Base-by-base conservation (phyloP, 2,888 invertebrate species). In the Phyllotreta striolata region DNA sequence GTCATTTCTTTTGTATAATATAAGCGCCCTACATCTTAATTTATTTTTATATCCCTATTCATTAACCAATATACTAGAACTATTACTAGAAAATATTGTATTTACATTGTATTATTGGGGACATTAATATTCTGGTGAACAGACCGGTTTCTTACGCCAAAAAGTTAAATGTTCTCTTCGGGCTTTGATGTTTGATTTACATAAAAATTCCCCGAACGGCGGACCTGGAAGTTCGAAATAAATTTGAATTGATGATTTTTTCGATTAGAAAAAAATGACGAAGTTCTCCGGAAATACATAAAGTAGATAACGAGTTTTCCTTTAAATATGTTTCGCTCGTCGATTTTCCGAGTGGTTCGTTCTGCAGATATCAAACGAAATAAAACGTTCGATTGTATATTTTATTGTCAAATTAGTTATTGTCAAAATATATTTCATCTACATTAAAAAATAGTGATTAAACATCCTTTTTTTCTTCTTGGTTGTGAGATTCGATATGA, bases 181-280 rank as follows among this genome's bases (percentile, higher is more conserved):
- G 14, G 54, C 61, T 65, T 65, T 57, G 62, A 65, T 65, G 58
- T 57, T 62, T 58, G 62, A 65, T 65, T 65, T 61, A 58, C 62
- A 65, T 65, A 65, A 62, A 62, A 60, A 62, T 60, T 60, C 60
- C 54, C 38, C 37, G 54, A 60, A 52, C 54, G 8, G 38, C 52
- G 6, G 34, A 34, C 12, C 35, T 6, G 37, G 10, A 52, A 52
- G 52, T 52, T 38, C 9, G 38, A 52, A 38, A 38, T 52, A 52
- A 38, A 52, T 52, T 52, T 52, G 38, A 52, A 52, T 38, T 38
- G 38, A 38, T 52, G 38, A 52, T 38, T 52, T 52, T 41, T 52
- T 52, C 37, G 52, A 52, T 60, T 60, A 60, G 24, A 24, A 54
- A 59, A 60, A 60, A 60, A 60, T 54, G 60, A 52, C 60, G 60